Conservation (phyloP, 2,113 vertebrate species). For the Solea solea region DNA sequence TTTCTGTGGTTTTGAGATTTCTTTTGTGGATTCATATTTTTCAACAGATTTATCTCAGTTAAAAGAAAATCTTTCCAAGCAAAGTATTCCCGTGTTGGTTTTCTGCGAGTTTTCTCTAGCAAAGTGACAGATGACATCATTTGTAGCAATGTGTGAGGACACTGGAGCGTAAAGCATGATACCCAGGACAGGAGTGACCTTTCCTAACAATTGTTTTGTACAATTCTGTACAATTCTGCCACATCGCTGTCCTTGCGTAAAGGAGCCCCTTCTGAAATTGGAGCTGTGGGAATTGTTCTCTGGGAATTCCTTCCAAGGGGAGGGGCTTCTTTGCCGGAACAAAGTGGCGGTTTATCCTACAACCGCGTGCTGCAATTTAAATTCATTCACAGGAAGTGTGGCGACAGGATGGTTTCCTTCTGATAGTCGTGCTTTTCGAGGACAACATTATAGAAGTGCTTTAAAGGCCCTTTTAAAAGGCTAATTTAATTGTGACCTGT, state of each 20-base stretch:
- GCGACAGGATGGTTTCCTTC: slow-evolving; percentile 11
- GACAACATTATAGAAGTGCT: slow-evolving; percentile 4
- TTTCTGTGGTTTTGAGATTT: background rate
- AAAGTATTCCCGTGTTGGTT: background rate
- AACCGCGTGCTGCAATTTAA: slow-evolving; percentile 47
- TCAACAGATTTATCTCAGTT: background rate
- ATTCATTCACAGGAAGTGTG: slow-evolving; percentile 30
- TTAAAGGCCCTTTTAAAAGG: background rate
- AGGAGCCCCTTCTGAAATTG: slow-evolving; percentile 65
- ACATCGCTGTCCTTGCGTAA: slow-evolving; percentile 50
- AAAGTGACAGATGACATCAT: slow-evolving; percentile 40
- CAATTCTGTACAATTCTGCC: too few species aligned
- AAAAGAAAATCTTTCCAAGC: background rate
- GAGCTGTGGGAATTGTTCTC: slow-evolving; percentile 68
- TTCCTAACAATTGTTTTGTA: slow-evolving; percentile 51
- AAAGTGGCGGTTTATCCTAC: slow-evolving; percentile 60
- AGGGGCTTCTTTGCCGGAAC: slow-evolving; percentile 38
- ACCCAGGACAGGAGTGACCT: slow-evolving; percentile 64
- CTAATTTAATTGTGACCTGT: slow-evolving; percentile 7
- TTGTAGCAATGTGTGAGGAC: slow-evolving; percentile 38
- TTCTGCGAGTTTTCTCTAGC: slow-evolving; percentile 12
- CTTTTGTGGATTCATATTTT: background rate
- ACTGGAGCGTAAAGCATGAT: slow-evolving; percentile 52
- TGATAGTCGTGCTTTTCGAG: background rate
- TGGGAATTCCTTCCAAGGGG: slow-evolving; percentile 10